Evolutionary conservation across 2,113 vertebrate genomes (phyloP).

Genomic region (Scolopax mira): DNA sequence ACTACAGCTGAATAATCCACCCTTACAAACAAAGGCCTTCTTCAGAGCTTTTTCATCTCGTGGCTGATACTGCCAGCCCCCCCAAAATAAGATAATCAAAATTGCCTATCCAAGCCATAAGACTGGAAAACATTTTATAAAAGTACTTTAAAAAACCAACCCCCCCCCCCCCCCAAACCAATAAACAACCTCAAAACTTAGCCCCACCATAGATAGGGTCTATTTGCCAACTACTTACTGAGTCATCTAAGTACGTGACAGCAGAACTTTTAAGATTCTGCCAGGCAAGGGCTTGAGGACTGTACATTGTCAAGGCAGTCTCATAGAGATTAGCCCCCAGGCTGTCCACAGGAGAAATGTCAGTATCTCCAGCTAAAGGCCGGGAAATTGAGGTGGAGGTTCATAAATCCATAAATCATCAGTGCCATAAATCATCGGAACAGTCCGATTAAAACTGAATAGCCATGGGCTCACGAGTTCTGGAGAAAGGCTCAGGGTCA

Average conservation of each 20-base stretch:
- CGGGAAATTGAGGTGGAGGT: slow-evolving; percentile 3
- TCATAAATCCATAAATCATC: slow-evolving; percentile 48
- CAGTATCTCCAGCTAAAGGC: not conserved
- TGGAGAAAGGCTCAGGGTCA: slow-evolving; percentile 5
- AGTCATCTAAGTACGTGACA: not conserved
- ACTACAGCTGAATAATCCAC: not conserved
- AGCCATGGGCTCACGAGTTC: not conserved
- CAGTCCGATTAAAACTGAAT: not conserved
- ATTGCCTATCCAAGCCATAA: not conserved
- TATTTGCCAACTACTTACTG: not conserved
- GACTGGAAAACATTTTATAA: not conserved
- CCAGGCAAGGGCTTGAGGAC: not conserved
- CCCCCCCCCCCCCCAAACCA: not conserved
- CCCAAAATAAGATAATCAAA: not conserved
- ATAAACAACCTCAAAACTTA: not conserved
- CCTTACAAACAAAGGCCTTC: not conserved
- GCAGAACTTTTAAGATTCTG: not conserved
- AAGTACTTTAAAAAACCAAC: not conserved
- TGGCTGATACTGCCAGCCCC: not conserved
- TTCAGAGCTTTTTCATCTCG: not conserved
- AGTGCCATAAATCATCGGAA: slow-evolving; percentile 36
- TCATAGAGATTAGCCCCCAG: not conserved
- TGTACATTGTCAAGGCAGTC: slow-evolving; percentile 4
- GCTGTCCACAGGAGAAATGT: not conserved
- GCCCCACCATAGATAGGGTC: not conserved